Conservation (phyloP, 2,888 invertebrate genomes). For the Cheilosia variabilis region DNA sequence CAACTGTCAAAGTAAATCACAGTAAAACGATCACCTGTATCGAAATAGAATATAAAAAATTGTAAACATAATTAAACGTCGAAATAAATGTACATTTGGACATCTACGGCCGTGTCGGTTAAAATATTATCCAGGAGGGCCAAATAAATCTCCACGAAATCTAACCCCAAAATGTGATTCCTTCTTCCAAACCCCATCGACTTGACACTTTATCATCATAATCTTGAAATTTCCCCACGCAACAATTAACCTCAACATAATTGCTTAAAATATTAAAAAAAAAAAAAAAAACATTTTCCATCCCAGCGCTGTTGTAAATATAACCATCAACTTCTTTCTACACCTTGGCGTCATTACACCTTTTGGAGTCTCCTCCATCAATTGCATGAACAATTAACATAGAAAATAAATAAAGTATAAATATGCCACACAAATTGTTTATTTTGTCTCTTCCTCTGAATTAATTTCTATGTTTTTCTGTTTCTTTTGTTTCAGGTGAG, state of each 20-base stretch:
- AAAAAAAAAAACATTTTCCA: background rate
- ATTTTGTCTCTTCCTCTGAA: background rate
- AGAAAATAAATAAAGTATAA: constrained; percentile 32
- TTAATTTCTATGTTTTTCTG: constrained; percentile 28
- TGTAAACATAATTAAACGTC: background rate
- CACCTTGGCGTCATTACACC: constrained; percentile 13
- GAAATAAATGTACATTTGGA: background rate
- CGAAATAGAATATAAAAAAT: background rate
- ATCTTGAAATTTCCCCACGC: background rate
- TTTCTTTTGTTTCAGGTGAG: constrained; percentile 62
- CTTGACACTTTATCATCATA: background rate
- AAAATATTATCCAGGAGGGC: background rate
- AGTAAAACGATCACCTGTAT: background rate
- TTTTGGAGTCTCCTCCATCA: constrained; percentile 20
- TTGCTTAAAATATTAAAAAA: constrained; percentile 5
- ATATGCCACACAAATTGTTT: constrained; percentile 9
- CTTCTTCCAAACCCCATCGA: background rate
- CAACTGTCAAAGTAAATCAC: constrained; percentile 1
- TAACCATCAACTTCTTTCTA: background rate
- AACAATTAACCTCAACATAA: constrained; percentile 36
- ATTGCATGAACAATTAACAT: constrained; percentile 61
- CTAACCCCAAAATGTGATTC: background rate
- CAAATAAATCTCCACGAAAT: constrained; percentile 7
- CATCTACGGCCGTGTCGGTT: background rate
- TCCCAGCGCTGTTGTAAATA: background rate